phyloP scores from a whole-genome alignment of 2,888 invertebrate genomes.

The Brenthis ino region DNA sequence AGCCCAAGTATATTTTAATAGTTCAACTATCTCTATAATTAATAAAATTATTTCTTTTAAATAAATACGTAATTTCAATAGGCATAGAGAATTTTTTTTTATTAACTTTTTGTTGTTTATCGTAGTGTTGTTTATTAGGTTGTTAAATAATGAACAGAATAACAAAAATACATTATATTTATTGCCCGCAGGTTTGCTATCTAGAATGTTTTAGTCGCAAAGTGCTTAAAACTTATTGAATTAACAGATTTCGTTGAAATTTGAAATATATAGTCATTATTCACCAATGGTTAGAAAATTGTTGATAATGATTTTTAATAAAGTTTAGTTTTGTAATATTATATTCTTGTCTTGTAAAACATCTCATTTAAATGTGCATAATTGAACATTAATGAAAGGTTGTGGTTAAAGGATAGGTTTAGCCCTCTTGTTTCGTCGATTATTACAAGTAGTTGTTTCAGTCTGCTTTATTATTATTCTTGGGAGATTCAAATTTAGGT shows the following conservation, averaged over 20 bases:
- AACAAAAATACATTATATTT: no score
- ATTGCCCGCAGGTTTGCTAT: not conserved
- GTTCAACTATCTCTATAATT: no score
- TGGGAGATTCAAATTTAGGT: conserved; percentile 43
- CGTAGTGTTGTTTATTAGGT: no score
- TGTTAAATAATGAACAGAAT: no score
- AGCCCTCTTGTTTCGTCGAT: conserved; percentile 63
- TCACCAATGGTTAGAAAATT: no score
- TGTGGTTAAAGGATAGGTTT: conserved; percentile 48
- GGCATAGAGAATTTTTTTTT: no score
- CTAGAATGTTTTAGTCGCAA: not conserved
- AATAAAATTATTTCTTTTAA: no score
- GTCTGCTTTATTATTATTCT: conserved; percentile 27
- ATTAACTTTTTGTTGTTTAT: no score
- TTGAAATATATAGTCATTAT: not conserved
- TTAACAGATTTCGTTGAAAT: not conserved
- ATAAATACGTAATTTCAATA: no score
- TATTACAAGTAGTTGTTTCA: conserved; percentile 20
- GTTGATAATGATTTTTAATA: no score
- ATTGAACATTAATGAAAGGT: conserved; percentile 1
- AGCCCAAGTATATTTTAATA: no score
- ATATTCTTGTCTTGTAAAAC: not conserved
- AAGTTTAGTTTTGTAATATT: not conserved
- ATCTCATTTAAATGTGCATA: not conserved
- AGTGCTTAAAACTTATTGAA: not conserved